Percentiles rank a stretch among this genome's conserved stretches.
These are phyloP conservation scores for Crotalus tigris DNA, from an alignment of 2,113 vertebrate genomes.

Conservation along the genomic window DNA sequence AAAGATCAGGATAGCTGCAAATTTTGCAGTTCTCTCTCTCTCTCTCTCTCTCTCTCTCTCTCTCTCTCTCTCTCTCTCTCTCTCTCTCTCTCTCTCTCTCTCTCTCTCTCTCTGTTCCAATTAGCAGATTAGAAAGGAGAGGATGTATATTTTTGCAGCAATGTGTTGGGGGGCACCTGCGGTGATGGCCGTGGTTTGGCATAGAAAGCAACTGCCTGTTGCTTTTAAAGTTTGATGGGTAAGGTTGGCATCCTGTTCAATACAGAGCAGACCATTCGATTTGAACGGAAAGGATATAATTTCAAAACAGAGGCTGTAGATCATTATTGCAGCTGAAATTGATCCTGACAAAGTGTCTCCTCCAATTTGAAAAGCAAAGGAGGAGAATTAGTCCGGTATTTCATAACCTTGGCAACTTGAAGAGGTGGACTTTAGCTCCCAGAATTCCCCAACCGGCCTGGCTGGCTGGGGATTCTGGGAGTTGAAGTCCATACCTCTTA, in stretches of 20 bases:
- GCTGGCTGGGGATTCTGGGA: neutral
- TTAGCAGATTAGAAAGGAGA: neutral
- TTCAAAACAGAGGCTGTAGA: neutral
- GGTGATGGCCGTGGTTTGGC: neutral
- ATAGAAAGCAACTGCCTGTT: neutral
- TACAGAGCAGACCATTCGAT: neutral
- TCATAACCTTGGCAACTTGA: neutral
- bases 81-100: neutral
- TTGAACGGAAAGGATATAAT: neutral
- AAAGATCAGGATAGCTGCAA: slow-evolving; percentile 9
- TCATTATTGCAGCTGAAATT: neutral
- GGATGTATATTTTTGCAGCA: neutral
- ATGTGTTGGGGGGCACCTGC: too few relatives aligned
- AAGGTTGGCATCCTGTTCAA: neutral
- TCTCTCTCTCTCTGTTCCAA: neutral
- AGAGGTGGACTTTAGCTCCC: neutral
- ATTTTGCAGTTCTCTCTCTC: neutral
- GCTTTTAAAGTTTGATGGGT: neutral
- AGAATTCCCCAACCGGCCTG: neutral
- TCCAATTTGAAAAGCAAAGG: neutral
- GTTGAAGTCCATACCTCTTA: neutral
- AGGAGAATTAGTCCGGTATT: accelerated
- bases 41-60: neutral
- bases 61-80: neutral
- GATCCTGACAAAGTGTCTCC: neutral